Evolutionary conservation across 2,797 vertebrate species (phyloP), one percentile per base, ranked within the genome.

Genomic region (Oophaga sylvatica): DNA sequence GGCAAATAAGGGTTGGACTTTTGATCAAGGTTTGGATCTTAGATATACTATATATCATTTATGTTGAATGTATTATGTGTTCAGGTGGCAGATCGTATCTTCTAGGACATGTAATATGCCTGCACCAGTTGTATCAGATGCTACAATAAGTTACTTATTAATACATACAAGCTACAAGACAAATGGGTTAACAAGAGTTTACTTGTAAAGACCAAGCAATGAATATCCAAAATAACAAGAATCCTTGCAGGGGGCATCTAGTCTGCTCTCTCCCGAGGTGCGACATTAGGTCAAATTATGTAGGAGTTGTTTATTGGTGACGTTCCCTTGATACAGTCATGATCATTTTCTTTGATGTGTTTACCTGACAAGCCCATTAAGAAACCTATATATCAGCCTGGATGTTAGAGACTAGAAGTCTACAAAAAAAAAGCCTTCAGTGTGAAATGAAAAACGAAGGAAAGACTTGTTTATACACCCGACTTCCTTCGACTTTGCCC

Each of bases 321-420:
- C 19, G n/a, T 60, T 83, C 67, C 48, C 17, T 73, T 59, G 81
- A 19, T 60, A 59, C 70, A 26, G 35, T 78, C 59, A 45, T 45
- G 60, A 45, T 65, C 73, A 65, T 63, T 77, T 26, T 13, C 83
- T 85, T 85, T 85, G 75, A 85, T 85, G 83, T 85, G 73, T 85
- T 67, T 53, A 85, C 60, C 83, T 85, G 83, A 85, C 83, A 85
- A 26, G 19, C 60, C 83, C 41, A 85, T 85, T 85, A 85, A 56
- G 53, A 84, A 63, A 84, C 35, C 67, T 77, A 84, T 78, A 65
- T 78, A 78, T 85, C 83, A 85, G 60, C 71, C 60, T 78, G 57
- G 22, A 63, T 76, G 22, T 53, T 77, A 78, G 73, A 78, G 71
- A 75, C 73, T 67, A 13, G 57, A 62, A 77, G 70, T 84, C 73